phyloP scores from a whole-genome alignment of 2,888 invertebrate genomes.

The Dolichopus griseipennis region DNA sequence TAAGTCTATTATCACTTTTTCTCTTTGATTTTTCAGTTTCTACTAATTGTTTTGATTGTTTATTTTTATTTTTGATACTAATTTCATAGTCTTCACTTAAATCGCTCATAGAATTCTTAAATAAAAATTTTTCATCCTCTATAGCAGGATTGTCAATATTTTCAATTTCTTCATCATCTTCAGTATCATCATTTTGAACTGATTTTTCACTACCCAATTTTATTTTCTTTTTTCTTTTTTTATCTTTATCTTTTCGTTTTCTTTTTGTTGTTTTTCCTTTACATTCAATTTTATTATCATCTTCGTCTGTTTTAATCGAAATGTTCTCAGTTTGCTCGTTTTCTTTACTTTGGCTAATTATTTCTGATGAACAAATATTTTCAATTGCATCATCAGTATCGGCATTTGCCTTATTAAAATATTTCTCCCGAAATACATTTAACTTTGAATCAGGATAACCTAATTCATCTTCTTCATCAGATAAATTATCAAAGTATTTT shows the following conservation, averaged over 20 bases:
- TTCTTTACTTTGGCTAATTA: slow-evolving; percentile 16
- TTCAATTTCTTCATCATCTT: slow-evolving; percentile 21
- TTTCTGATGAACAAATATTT: slow-evolving; percentile 11
- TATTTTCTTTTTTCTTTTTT: slow-evolving; percentile 34
- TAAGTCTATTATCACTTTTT: slow-evolving; percentile 21
- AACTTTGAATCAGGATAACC: slow-evolving; percentile 51
- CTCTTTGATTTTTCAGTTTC: slow-evolving; percentile 26
- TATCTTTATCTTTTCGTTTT: slow-evolving; percentile 42
- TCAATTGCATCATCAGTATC: slow-evolving; percentile 23
- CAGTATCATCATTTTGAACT: slow-evolving; percentile 28
- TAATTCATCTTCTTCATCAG: slow-evolving; percentile 74
- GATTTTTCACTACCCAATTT: slow-evolving; percentile 26
- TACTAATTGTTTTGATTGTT: slow-evolving; percentile 14
- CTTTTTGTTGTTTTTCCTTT: slow-evolving; percentile 29
- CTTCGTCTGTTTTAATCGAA: slow-evolving; percentile 17
- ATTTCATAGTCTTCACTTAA: slow-evolving; percentile 29
- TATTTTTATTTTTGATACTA: slow-evolving; percentile 23
- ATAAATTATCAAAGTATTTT: slow-evolving; percentile 71
- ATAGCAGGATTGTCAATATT: slow-evolving; percentile 22
- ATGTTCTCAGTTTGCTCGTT: slow-evolving; percentile 24
- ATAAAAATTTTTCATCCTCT: slow-evolving; percentile 25
- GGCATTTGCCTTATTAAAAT: slow-evolving; percentile 41
- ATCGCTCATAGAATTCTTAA: slow-evolving; percentile 21
- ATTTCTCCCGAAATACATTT: slow-evolving; percentile 44
- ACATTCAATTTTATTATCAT: slow-evolving; percentile 13